Base-by-base conservation (phyloP, 2,888 invertebrate genomes). In the Chalcis sispes region DNA sequence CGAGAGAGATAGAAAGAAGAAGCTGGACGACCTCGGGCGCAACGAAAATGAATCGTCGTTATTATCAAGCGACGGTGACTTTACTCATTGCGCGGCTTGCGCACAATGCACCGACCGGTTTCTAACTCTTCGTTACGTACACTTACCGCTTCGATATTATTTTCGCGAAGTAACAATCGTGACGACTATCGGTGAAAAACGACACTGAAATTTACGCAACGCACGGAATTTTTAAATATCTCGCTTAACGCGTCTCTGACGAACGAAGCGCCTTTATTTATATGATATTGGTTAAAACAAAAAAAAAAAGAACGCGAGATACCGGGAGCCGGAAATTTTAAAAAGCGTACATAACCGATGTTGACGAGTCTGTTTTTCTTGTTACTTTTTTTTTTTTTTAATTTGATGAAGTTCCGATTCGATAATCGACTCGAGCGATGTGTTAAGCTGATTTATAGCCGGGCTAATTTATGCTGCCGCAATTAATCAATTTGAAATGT, bases 41-140 rank as follows among this genome's bases (percentile, higher is more conserved):
- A n/a, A 36, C 15, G 20, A 54, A 70, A n/a, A 77, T 72, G 69
- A 77, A 77, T 77, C 32, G 56, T 65, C 65, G 58, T 23, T 52
- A 62, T 76, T 67, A 76, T 66, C 50, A 25, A 46, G 23, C 59
- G 69, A 77, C 77, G 70, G 65, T 73, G 59, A 77, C 77, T 65
- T 73, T 72, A 69, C 69, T 64, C 52, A 23, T 61, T 15, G n/a
- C 40, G 25, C 20, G 25, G 42, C 58, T 64, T 69, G 42, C 58
- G 50, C n/a, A 2, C 42, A 40, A 59, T 66, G n/a, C n/a, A 52
- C 61, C 42, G 36, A 59, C 59, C 54, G 67, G 18, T 64, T 42
- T 56, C 29, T 54, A 32, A 36, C 8, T 23, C 8, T 50, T 42
- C 54, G 10, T 32, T 29, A 1, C 18, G 29, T 15, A 32, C 7